Conservation (phyloP, 2,888 invertebrate genomes). For the Macropis europaea region DNA sequence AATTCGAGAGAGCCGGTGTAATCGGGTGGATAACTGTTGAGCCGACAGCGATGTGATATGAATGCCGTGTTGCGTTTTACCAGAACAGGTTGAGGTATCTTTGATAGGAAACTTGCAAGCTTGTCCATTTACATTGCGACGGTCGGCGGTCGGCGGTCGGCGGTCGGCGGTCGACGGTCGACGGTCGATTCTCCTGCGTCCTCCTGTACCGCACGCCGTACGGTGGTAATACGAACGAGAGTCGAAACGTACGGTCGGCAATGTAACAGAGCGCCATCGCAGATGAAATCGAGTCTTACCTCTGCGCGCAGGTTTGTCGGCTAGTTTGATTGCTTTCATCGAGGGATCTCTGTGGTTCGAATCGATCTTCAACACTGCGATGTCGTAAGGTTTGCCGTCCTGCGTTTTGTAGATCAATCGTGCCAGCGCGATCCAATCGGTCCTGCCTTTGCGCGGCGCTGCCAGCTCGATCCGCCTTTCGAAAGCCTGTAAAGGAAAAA, state of each 20-base stretch:
- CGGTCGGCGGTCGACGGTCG: too few species aligned
- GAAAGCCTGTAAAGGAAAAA: conserved; percentile 57
- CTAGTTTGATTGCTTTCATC: conserved; percentile 64
- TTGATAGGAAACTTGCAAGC: too few species aligned
- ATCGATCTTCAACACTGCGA: conserved; percentile 73
- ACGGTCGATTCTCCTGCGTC: too few species aligned
- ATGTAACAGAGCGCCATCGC: too few species aligned
- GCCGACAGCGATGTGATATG: not conserved
- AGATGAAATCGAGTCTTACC: conserved; percentile 63
- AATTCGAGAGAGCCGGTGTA: not conserved
- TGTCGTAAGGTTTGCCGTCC: conserved; percentile 73
- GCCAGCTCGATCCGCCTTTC: conserved; percentile 64
- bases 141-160: too few species aligned
- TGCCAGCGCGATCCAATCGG: conserved; percentile 58
- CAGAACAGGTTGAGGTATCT: too few species aligned
- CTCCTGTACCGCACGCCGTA: too few species aligned
- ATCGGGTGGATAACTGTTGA: conserved; percentile 11
- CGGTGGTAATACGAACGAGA: too few species aligned
- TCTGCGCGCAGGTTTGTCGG: conserved; percentile 49
- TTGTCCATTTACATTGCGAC: too few species aligned
- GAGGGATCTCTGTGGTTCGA: conserved; percentile 55
- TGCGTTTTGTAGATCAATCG: conserved; percentile 74
- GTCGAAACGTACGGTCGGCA: too few species aligned
- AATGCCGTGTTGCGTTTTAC: not conserved
- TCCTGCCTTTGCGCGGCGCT: conserved; percentile 51